Base-by-base conservation (phyloP, 1,140 invertebrate genomes). In the Listronotus oregonensis region DNA sequence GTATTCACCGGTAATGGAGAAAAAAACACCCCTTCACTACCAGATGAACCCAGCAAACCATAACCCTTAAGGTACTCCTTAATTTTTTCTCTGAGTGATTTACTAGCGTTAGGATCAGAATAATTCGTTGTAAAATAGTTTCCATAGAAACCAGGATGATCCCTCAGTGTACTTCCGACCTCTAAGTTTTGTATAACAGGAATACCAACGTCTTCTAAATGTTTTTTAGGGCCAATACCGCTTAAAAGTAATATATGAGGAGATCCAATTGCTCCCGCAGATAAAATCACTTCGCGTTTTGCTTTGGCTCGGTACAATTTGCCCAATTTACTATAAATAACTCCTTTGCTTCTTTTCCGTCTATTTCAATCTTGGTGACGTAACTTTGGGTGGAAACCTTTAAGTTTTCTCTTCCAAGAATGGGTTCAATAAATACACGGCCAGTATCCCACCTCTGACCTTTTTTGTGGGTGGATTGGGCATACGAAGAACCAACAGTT, bases 271-370 rank as follows among this genome's bases (percentile, higher is more conserved):
- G 75, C 73, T 39, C 84, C 84, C 9, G 81, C 82, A 6, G 78
- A 81, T 11, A 89, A 65, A 60, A 89, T 87, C 3, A 89, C 81
- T 74, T 89, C 87, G 68, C 81, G 83, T 6, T 67, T 77, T 9
- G 81, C 83, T 37, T 73, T 67, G 0, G 83, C 77, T 14, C 68
- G 61, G 72, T 74, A 27, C 65, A 78, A 62, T 71, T 73, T 61
- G 56, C 78, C 58, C 71, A 74, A 31, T 80, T 74, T 75, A 12
- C 44, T 72, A 44, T 84, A 86, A 67, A 87, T 80, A 1, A 92
- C 83, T 8, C 85, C 86, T 32, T 82, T 7, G 87, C 90, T 11
- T 81, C 77, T 27, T 86, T 87, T 6, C 46, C n/a, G 60, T 91
- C 83, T 51, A 90, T 83, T 3, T 84, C 63, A 15, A 86, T 79